phyloP scores from a whole-genome alignment of 2,888 invertebrate species.

The Hyles lineata region DNA sequence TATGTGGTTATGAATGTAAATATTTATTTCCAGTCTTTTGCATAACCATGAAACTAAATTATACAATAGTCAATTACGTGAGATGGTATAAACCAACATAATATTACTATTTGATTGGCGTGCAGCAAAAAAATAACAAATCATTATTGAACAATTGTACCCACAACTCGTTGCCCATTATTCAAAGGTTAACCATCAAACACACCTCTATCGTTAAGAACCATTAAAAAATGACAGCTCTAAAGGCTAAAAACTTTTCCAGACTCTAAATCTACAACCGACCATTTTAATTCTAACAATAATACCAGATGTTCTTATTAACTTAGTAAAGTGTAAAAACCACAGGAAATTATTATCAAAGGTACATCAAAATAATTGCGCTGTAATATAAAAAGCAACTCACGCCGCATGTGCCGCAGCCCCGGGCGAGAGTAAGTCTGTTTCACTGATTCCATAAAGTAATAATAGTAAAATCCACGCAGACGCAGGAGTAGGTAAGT shows the following conservation, averaged over 20 bases:
- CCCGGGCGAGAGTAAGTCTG: background rate
- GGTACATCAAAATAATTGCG: too few relatives aligned
- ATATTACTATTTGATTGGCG: conserved; percentile 7
- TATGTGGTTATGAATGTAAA: too few relatives aligned
- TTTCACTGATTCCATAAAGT: background rate
- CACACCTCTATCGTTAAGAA: background rate
- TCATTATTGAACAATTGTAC: conserved; percentile 4
- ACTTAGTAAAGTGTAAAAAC: background rate
- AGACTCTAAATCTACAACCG: background rate
- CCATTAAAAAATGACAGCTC: background rate
- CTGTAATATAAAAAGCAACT: background rate
- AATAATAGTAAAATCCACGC: conserved; percentile 12
- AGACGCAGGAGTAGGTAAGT: background rate
- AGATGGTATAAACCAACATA: background rate
- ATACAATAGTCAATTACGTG: background rate
- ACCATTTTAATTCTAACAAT: background rate
- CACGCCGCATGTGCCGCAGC: background rate
- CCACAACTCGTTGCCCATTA: background rate
- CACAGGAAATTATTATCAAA: background rate
- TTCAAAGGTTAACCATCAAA: conserved; percentile 4
- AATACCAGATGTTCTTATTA: background rate
- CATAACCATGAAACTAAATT: background rate
- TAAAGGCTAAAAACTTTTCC: background rate
- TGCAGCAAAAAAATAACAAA: background rate
- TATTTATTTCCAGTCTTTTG: too few relatives aligned